Evolutionary conservation across 2,888 invertebrate species (phyloP).

Genomic region (Eupithecia pulchellata): DNA sequence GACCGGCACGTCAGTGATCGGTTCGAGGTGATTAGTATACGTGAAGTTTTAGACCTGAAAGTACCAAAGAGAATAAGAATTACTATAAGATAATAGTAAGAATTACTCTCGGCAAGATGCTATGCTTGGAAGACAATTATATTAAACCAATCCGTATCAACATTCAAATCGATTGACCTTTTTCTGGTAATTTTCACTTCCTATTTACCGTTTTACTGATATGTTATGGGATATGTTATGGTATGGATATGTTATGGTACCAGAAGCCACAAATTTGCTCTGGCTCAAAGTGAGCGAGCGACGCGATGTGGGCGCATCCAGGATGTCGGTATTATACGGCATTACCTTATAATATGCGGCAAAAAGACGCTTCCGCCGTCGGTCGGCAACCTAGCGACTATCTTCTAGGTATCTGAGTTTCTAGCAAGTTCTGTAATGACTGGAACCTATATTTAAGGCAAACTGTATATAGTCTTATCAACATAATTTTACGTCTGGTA

Average conservation of each 20-base stretch:
- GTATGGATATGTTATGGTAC: not conserved
- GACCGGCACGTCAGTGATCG: not conserved
- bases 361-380: slow-evolving; percentile 61
- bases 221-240: not conserved
- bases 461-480: no score
- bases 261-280: not conserved
- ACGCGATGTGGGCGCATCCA: slow-evolving; percentile 56
- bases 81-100: no score
- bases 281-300: slow-evolving; percentile 3
- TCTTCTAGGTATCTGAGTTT: slow-evolving; percentile 14
- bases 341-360: slow-evolving; percentile 81
- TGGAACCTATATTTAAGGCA: not conserved
- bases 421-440: slow-evolving; percentile 19
- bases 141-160: not conserved
- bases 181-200: not conserved
- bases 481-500: no score
- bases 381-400: slow-evolving; percentile 52
- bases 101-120: no score
- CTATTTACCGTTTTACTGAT: not conserved
- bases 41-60: not conserved
- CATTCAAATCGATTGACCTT: not conserved
- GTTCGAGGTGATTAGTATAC: not conserved
- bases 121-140: no score
- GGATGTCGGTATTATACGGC: slow-evolving; percentile 67
- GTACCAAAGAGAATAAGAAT: no score